Percentiles rank a stretch among this genome's conserved stretches.
Evolutionary conservation across 1,140 invertebrate species (phyloP).

Genomic region (Homalodisca vitripennis): DNA sequence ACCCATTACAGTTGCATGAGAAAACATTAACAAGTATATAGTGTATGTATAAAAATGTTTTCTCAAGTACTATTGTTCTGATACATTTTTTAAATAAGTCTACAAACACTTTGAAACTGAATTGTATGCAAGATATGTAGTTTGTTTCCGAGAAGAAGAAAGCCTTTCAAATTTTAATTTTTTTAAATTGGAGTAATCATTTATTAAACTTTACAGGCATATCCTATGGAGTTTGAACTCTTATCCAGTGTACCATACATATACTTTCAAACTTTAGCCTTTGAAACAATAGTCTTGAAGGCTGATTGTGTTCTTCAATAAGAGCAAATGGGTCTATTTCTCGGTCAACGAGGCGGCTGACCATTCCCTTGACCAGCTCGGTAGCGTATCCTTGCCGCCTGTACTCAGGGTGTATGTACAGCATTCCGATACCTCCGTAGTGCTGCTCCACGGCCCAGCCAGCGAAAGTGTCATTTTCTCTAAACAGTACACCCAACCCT

Average conservation of each 20-base stretch:
- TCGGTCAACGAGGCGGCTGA: not conserved
- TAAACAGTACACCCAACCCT: not conserved
- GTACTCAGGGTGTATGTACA: constrained; percentile 1
- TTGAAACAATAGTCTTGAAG: not conserved
- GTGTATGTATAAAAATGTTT: no score
- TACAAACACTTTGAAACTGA: no score
- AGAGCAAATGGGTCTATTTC: constrained; percentile 18
- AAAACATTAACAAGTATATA: no score
- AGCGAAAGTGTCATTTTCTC: not conserved
- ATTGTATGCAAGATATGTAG: no score
- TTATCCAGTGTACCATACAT: constrained; percentile 7
- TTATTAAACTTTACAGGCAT: no score
- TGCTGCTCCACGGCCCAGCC: constrained; percentile 20
- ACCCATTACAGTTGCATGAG: no score
- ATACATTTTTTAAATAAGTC: no score
- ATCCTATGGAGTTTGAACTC: not conserved
- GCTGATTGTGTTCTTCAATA: constrained; percentile 1
- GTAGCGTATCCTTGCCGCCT: constrained; percentile 2
- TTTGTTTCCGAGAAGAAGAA: no score
- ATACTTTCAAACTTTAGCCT: constrained; percentile 2
- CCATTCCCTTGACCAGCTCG: not conserved
- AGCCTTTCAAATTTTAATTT: no score
- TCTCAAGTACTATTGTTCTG: no score
- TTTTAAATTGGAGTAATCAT: no score
- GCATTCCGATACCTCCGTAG: constrained; percentile 11